Evolutionary conservation across 2,797 vertebrate genomes (phyloP).

Genomic region (Adrianichthys oophorus): DNA sequence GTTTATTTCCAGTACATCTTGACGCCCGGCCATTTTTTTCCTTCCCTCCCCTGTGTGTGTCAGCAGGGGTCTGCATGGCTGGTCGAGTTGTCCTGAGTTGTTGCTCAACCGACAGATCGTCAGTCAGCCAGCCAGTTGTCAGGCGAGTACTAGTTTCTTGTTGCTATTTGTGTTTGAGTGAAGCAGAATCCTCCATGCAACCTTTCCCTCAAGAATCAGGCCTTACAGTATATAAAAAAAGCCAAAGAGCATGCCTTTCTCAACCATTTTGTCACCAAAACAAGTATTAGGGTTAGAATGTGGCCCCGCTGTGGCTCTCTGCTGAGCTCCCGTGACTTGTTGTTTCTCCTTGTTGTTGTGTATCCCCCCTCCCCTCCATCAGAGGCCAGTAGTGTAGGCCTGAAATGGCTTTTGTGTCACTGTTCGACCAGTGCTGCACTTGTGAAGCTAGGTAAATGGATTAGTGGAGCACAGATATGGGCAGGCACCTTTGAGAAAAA

Average conservation of each 20-base stretch:
- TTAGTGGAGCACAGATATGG: conserved; percentile 81
- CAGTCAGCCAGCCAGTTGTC: conserved; percentile 64
- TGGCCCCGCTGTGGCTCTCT: conserved; percentile 70
- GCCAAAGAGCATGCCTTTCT: conserved; percentile 57
- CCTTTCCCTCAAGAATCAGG: conserved; percentile 63
- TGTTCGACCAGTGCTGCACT: conserved; percentile 74
- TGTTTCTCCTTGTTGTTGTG: conserved; percentile 61
- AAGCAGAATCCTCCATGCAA: conserved; percentile 38
- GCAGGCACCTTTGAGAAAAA: conserved; percentile 78
- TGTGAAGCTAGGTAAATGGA: conserved; percentile 87
- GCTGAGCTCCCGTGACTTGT: conserved; percentile 71
- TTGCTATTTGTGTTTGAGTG: conserved; percentile 71
- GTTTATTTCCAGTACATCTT: conserved; percentile 57
- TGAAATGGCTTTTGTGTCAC: conserved; percentile 74
- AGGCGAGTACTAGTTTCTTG: conserved; percentile 60
- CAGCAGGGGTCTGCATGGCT: conserved; percentile 61
- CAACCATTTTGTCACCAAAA: conserved; percentile 60
- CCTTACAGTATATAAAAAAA: conserved; percentile 66
- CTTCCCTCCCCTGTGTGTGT: conserved; percentile 25
- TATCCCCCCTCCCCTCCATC: conserved; percentile 5
- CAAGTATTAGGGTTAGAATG: conserved; percentile 54
- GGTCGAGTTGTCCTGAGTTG: conserved; percentile 65
- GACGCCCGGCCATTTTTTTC: conserved; percentile 44
- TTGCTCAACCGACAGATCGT: conserved; percentile 62
- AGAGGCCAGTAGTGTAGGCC: conserved; percentile 24